Evolutionary conservation across 1,140 invertebrate species (phyloP).

Genomic region (Drosophila prosaltans): DNA sequence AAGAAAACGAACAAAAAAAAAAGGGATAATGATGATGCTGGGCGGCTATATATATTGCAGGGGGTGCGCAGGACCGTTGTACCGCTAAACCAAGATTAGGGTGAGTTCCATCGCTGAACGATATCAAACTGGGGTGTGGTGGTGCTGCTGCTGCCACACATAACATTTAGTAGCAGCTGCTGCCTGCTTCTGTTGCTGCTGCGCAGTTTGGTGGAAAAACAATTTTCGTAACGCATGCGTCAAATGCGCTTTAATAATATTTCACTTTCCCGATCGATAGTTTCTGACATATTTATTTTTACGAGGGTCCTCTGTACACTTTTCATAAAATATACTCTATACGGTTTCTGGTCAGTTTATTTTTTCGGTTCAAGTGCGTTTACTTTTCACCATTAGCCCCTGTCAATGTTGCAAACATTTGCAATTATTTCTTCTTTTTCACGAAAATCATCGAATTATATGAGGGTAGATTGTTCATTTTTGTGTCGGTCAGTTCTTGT

Average conservation of each 20-base stretch:
- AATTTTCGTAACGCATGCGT: slow-evolving; percentile 61
- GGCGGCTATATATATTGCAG: slow-evolving; percentile 13
- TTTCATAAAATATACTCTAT: slow-evolving; percentile 21
- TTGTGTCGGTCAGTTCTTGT: slow-evolving; percentile 31
- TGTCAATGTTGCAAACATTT: slow-evolving; percentile 56
- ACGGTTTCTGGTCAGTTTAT: slow-evolving; percentile 31
- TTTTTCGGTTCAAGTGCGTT: slow-evolving; percentile 54
- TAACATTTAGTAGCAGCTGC: slow-evolving; percentile 52
- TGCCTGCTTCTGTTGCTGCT: slow-evolving; percentile 36
- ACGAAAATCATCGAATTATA: slow-evolving; percentile 32
- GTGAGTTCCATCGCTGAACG: slow-evolving; percentile 36
- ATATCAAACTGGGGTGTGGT: slow-evolving; percentile 53
- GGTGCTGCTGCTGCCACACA: neutral
- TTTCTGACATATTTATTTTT: slow-evolving; percentile 32
- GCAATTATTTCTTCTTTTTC: slow-evolving; percentile 54
- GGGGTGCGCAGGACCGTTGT: neutral
- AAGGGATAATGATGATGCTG: slow-evolving; percentile 71
- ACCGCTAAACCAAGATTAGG: slow-evolving; percentile 19
- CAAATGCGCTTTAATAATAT: slow-evolving; percentile 71
- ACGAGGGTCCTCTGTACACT: slow-evolving; percentile 18
- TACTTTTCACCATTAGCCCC: slow-evolving; percentile 44
- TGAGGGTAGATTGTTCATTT: slow-evolving; percentile 50
- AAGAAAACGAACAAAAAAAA: neutral
- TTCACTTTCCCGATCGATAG: slow-evolving; percentile 56
- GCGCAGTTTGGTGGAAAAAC: slow-evolving; percentile 59